These are phyloP conservation scores for Poeciliopsis infans DNA, from an alignment of 2,797 vertebrate species.

Conservation along the genomic window DNA sequence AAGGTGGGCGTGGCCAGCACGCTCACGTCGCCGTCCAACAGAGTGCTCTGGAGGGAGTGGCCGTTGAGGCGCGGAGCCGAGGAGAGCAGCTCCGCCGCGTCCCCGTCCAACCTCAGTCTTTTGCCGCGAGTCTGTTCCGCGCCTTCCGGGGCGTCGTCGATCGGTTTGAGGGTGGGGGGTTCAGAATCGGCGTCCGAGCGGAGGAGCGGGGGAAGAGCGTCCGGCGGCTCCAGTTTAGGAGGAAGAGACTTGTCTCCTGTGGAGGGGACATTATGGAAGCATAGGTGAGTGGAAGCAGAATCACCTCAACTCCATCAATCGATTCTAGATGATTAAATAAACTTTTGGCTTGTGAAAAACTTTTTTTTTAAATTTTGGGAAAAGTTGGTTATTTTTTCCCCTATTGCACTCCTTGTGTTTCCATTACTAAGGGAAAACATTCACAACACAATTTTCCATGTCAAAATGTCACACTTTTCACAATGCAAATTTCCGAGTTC, in stretches of 20 bases:
- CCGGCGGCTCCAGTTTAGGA: slow-evolving; percentile 96
- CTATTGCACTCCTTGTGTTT: too few species aligned
- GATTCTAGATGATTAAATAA: not conserved
- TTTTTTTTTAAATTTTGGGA: too few species aligned
- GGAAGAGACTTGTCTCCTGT: slow-evolving; percentile 95
- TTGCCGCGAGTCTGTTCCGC: slow-evolving; percentile 80
- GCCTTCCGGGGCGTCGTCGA: slow-evolving; percentile 88
- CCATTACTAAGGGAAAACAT: not conserved
- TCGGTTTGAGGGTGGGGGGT: slow-evolving; percentile 95
- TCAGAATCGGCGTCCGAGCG: slow-evolving; percentile 91
- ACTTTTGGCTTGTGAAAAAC: too few species aligned
- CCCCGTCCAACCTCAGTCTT: slow-evolving; percentile 84
- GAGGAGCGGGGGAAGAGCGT: slow-evolving; percentile 91
- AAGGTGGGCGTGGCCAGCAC: slow-evolving; percentile 89
- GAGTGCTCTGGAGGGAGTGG: slow-evolving; percentile 83
- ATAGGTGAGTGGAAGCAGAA: not conserved
- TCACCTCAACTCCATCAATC: not conserved
- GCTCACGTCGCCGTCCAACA: slow-evolving; percentile 86
- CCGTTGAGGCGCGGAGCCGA: slow-evolving; percentile 76
- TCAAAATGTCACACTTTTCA: not conserved
- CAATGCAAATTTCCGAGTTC: not conserved
- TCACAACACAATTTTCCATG: not conserved
- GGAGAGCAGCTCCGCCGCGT: slow-evolving; percentile 81
- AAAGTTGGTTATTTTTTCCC: too few species aligned
- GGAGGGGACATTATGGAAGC: slow-evolving; percentile 9